Conservation (phyloP, 2,797 vertebrate species). For the Allobates femoralis region DNA sequence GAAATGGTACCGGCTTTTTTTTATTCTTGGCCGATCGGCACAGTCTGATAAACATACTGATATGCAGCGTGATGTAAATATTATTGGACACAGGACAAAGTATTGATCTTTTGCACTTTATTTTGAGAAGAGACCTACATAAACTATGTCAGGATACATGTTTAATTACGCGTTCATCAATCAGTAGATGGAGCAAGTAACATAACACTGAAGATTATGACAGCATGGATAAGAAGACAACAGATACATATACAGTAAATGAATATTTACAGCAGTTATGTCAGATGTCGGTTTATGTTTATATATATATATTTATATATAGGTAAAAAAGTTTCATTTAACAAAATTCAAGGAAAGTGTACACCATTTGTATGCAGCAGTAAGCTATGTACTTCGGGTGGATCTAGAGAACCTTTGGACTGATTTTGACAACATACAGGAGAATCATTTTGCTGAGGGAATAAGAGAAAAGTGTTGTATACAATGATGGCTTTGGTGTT, state of each 20-base stretch:
- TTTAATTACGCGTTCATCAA: constrained; percentile 78
- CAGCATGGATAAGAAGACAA: constrained; percentile 71
- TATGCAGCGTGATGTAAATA: not conserved
- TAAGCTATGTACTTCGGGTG: constrained; percentile 68
- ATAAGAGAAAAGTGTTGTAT: constrained; percentile 62
- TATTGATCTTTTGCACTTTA: constrained; percentile 75
- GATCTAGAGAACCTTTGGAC: constrained; percentile 67
- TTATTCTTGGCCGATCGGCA: too few species aligned
- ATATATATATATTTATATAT: constrained; percentile 71
- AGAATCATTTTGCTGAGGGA: constrained; percentile 57
- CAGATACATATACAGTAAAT: constrained; percentile 76
- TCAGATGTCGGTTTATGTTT: constrained; percentile 69
- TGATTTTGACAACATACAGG: constrained; percentile 52
- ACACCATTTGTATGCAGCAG: constrained; percentile 70
- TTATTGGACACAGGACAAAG: not conserved
- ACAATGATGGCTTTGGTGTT: constrained; percentile 79
- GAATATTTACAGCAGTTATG: constrained; percentile 84
- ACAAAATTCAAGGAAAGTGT: constrained; percentile 71
- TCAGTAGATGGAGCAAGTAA: constrained; percentile 80
- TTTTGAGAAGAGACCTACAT: constrained; percentile 84
- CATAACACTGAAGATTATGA: constrained; percentile 75
- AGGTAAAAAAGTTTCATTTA: constrained; percentile 76
- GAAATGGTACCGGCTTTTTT: too few species aligned
- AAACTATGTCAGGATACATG: constrained; percentile 83
- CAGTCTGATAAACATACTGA: too few species aligned